Evolutionary conservation across 2,797 vertebrate genomes (phyloP), one percentile per base, ranked within the genome.

Genomic region (Geotrypetes seraphini): DNA sequence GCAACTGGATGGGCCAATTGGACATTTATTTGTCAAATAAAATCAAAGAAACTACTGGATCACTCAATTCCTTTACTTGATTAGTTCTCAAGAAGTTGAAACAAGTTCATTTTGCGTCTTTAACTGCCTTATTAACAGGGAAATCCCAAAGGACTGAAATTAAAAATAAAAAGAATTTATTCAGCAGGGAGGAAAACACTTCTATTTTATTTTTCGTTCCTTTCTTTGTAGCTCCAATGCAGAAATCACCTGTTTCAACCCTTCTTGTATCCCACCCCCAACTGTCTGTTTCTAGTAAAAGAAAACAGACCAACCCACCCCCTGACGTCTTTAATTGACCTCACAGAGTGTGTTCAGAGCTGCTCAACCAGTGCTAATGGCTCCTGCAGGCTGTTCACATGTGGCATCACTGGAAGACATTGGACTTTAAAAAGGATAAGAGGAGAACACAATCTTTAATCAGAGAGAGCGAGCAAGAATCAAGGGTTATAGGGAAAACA

Each of bases 281-380:
- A 64, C 67, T 8, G 50, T 57, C 33, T 52, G 19, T 16, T 67
- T 48, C 55, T 71, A 68, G 57, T 32, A 35, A 52, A 52, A 51
- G 53, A 46, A 54, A 63, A 43, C 19, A 25, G 51, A 22, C 35
- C 48, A 53, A 48, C 51, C 54, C 64, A 71, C 63, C 64, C n/a
- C 53, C 60, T 69, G 65, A 74, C 17, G 57, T 75, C 73, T 76
- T 73, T 78, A 81, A 81, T 79, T 71, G 78, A 73, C 65, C 78
- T 70, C 71, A 57, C 30, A 46, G 47, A 0, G 57, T 67, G 60
- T 53, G 51, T 75, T 66, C 63, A 69, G 58, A 61, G 47, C 47
- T 66, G 63, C 43, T 68, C 67, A 62, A 67, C 73, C 63, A 33
- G 43, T 49, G 50, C 60, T 76, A 73, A 79, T 66, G 36, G 59